Base-by-base conservation (phyloP, 2,888 invertebrate species). In the Drosophila fungiperda region DNA sequence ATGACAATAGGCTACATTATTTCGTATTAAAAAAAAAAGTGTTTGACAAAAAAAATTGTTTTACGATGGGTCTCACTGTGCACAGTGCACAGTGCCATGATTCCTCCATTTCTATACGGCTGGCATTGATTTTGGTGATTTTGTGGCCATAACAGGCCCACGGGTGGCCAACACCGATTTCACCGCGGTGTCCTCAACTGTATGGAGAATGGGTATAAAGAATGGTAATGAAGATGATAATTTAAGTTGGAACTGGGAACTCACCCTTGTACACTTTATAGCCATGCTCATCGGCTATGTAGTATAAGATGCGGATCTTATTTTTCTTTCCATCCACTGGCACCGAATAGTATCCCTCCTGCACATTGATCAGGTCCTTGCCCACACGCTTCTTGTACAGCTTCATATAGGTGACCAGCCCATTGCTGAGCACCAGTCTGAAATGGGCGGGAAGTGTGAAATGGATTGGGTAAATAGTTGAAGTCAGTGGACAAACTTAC, bases 381-480 rank as follows among this genome's bases (percentile, higher is more conserved):
- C 75, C 73, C 29, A 87, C 74, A 1, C 57, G 42, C 53, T 92
- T 91, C 20, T 36, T 53, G 35, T 90, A 91, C n/a, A 90, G 79
- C 45, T 82, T 91, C 64, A 92, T 89, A 45, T 83, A 92, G 79
- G 85, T 91, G 12, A 81, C 84, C 75, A 91, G 36, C 1, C 91
- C 91, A 20, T 90, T 92, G 77, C 91, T 91, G 33, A 91, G 68
- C 11, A 80, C 82, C 48, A 91, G 62, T 70, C 91, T 91, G 67
- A 29, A 29, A 29, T 32, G 17, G n/a, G n/a, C 29, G 53, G 15
- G 9, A 15, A 17, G 55, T 2, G 55, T 26, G 17, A 38, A 17
- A 38, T 55, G 26, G 38, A 1, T 38, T 12, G n/a, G 26, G 26
- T 40, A 36, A 15, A 54, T 54, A 23, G 35, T 12, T 36, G 2